Conservation (phyloP, 2,113 vertebrate genomes). For the Dryoscopus gambensis region DNA sequence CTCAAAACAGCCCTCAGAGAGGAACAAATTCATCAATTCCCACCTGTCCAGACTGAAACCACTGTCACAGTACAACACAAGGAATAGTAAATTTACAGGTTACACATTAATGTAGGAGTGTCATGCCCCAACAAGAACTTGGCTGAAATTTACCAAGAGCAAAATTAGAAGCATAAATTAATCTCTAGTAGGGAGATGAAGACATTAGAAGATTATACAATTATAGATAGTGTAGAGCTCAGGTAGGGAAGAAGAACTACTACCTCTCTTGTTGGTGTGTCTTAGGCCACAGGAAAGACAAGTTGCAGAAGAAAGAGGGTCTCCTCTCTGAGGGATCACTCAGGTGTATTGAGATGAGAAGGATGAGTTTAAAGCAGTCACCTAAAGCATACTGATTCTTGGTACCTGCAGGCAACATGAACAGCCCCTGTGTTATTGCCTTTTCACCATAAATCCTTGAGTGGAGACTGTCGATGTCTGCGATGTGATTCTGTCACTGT, state of each 20-base stretch:
- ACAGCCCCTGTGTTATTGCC: fast-evolving
- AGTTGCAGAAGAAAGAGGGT: not conserved
- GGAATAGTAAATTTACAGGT: not conserved
- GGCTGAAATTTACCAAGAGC: not conserved
- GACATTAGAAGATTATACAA: not conserved
- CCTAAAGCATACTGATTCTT: not conserved
- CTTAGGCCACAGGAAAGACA: not conserved
- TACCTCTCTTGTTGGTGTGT: not conserved
- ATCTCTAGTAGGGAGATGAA: not conserved
- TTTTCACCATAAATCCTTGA: not conserved
- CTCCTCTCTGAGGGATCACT: not conserved
- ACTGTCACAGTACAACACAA: not conserved
- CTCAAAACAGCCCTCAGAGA: not conserved
- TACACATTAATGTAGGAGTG: not conserved
- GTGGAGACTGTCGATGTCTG: not conserved
- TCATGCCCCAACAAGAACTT: not conserved
- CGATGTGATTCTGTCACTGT: not conserved
- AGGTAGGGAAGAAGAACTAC: not conserved
- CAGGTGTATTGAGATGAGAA: not conserved
- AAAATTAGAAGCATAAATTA: not conserved
- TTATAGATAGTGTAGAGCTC: not conserved
- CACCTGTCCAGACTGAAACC: not conserved
- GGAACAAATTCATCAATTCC: constrained; percentile 5
- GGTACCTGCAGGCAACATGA: not conserved
- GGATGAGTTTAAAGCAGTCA: not conserved